These are phyloP conservation scores for Ramazzottius varieornatus DNA, from an alignment of 2,888 invertebrate species.

Conservation along the genomic window DNA sequence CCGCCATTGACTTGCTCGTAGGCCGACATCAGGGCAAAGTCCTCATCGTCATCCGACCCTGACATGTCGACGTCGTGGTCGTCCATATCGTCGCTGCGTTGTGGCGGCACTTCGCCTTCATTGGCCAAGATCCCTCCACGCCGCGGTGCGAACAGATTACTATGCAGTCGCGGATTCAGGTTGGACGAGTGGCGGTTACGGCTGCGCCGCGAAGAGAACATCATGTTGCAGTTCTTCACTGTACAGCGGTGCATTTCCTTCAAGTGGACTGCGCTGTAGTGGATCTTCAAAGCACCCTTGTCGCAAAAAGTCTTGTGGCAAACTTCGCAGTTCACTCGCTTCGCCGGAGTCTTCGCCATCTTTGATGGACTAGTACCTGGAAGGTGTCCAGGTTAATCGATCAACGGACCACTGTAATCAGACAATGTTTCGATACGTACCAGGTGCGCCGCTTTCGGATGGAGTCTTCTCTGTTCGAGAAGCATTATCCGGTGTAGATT, in stretches of 20 bases:
- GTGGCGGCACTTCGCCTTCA: not conserved
- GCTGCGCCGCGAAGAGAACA: constrained; percentile 86
- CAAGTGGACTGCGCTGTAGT: constrained; percentile 90
- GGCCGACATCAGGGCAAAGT: no score
- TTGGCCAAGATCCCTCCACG: not conserved
- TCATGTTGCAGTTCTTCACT: constrained; percentile 93
- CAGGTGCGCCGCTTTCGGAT: no score
- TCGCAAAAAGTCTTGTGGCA: constrained; percentile 98
- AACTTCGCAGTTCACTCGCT: constrained; percentile 86
- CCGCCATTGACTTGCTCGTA: no score
- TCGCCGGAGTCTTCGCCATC: constrained; percentile 38
- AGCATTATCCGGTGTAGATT: no score
- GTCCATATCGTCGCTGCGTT: not conserved
- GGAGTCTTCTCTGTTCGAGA: no score
- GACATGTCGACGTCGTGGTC: not conserved
- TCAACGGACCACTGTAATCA: constrained; percentile 39
- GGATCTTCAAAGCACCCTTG: constrained; percentile 95
- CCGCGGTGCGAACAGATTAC: not conserved
- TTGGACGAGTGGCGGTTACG: constrained; percentile 89
- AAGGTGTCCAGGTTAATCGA: constrained; percentile 47
- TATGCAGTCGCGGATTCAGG: constrained; percentile 20
- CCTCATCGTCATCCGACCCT: not conserved
- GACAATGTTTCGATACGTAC: no score
- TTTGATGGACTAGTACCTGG: not conserved
- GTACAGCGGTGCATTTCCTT: constrained; percentile 99